Conservation (phyloP, 2,113 vertebrate species). For the Myotis brandtii region DNA sequence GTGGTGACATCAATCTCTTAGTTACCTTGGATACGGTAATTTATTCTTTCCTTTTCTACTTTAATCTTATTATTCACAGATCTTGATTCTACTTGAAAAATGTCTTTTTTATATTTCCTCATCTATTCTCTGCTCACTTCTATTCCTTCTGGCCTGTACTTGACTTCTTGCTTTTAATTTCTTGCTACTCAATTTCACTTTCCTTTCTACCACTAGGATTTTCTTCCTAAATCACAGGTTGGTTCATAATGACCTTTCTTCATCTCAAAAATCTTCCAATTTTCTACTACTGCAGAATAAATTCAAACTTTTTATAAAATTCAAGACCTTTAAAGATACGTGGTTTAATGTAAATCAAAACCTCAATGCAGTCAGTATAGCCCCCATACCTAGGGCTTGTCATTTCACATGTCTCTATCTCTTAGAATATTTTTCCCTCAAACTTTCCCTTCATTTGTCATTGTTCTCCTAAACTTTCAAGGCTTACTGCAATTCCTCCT, state of each 20-base stretch:
- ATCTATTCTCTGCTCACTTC: neutral
- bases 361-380: neutral
- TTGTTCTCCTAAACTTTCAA: neutral
- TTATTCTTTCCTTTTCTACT: neutral
- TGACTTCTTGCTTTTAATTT: slow-evolving; percentile 11
- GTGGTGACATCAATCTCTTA: neutral
- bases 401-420: neutral
- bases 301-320: neutral
- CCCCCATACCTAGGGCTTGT: neutral
- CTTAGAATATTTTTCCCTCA: neutral
- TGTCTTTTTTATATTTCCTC: neutral
- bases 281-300: slow-evolving; percentile 36
- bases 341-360: slow-evolving; percentile 1
- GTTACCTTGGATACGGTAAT: neutral
- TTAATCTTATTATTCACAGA: neutral
- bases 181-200: neutral
- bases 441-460: neutral
- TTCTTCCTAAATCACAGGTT: slow-evolving; percentile 10
- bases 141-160: neutral
- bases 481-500: neutral
- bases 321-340: neutral
- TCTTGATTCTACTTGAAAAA: neutral
- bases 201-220: neutral
- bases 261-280: slow-evolving; percentile 21
- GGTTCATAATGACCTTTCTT: neutral